phyloP scores from a whole-genome alignment of 92 coral and sea anemone species.

The Pocillopora grandis region DNA sequence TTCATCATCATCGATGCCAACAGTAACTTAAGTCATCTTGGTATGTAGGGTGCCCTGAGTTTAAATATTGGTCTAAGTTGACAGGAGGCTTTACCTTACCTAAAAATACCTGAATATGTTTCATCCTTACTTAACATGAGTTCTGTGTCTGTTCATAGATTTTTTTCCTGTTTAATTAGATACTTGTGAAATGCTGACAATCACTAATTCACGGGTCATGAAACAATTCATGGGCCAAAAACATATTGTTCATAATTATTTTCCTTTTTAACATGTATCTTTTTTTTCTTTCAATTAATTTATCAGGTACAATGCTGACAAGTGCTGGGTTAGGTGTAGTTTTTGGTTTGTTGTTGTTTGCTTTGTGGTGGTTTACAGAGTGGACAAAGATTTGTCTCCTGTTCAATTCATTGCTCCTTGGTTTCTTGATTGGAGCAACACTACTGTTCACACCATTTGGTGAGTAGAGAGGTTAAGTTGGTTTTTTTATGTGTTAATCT shows the following conservation, averaged over 20 bases:
- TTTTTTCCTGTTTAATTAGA: too few species aligned
- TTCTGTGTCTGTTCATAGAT: too few species aligned
- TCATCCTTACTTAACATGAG: too few species aligned
- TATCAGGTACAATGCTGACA: slow-evolving; percentile 72
- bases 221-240: too few species aligned
- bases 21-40: slow-evolving; percentile 67
- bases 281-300: neutral
- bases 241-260: neutral
- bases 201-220: too few species aligned
- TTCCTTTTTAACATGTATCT: neutral
- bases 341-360: slow-evolving; percentile 64
- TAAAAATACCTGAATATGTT: too few species aligned
- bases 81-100: too few species aligned
- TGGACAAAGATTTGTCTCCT: slow-evolving; percentile 74
- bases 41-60: slow-evolving; percentile 36
- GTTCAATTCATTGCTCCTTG: slow-evolving; percentile 76
- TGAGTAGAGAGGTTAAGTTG: slow-evolving; percentile 22
- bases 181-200: too few species aligned
- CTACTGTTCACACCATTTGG: slow-evolving; percentile 90
- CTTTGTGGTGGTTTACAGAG: slow-evolving; percentile 85
- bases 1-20: slow-evolving; percentile 75
- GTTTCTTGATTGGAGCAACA: slow-evolving; percentile 81
- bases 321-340: slow-evolving; percentile 71
- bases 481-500: neutral
- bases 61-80: neutral